These are phyloP conservation scores for Cataglyphis cursor DNA, from an alignment of 2,888 invertebrate species.

Conservation along the genomic window DNA sequence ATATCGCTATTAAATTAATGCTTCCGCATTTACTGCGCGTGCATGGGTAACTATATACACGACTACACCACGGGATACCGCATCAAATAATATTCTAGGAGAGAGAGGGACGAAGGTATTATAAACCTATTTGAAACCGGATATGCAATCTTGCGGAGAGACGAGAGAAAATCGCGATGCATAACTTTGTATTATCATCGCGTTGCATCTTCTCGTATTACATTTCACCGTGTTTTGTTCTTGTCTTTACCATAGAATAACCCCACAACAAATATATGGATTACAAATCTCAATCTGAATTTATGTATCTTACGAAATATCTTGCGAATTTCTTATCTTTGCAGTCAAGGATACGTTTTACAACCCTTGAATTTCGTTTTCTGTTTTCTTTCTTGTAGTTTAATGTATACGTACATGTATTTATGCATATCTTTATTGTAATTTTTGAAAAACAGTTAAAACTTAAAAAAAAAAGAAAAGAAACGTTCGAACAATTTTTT, in stretches of 20 bases:
- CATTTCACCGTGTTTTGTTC: conserved; percentile 7
- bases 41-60: background rate
- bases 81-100: conserved; percentile 5
- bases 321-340: background rate
- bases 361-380: background rate
- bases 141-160: conserved; percentile 12
- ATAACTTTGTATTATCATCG: conserved; percentile 15
- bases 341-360: background rate
- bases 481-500: background rate
- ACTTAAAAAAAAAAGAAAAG: background rate
- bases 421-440: background rate
- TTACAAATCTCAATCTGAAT: background rate
- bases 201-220: conserved; percentile 7
- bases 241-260: background rate
- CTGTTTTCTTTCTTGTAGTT: background rate
- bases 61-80: background rate
- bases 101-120: background rate
- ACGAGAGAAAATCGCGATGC: conserved; percentile 20
- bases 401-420: background rate
- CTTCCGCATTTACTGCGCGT: background rate
- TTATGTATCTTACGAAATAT: background rate
- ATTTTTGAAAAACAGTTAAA: background rate
- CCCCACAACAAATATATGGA: background rate
- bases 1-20: conserved; percentile 19
- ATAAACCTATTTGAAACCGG: conserved; percentile 30